These are phyloP conservation scores for Galerucella calmariensis DNA, from an alignment of 2,888 invertebrate genomes.

Conservation along the genomic window DNA sequence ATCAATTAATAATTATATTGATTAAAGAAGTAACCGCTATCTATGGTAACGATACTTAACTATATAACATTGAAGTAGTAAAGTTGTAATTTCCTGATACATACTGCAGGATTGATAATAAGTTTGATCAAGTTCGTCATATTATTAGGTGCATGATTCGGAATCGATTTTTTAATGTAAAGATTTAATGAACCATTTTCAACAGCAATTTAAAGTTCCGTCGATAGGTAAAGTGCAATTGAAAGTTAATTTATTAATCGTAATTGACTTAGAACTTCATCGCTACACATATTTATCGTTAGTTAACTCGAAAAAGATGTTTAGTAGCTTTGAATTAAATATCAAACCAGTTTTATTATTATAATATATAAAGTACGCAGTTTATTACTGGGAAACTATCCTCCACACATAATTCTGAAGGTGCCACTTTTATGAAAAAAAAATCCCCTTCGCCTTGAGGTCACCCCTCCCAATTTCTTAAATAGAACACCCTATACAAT, in stretches of 20 bases:
- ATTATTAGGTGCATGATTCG: slow-evolving; percentile 20
- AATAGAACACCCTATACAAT: too few species aligned
- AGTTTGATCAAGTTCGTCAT: slow-evolving; percentile 27
- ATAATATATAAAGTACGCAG: too few species aligned
- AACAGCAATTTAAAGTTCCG: slow-evolving; percentile 18
- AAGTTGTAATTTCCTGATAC: slow-evolving; percentile 20
- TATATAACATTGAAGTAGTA: slow-evolving; percentile 14
- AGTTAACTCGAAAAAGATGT: too few species aligned
- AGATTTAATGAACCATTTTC: slow-evolving; percentile 27
- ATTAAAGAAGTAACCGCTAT: slow-evolving; percentile 28
- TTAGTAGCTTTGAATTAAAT: too few species aligned
- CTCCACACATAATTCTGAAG: too few species aligned
- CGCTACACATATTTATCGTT: too few species aligned
- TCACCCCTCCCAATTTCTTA: too few species aligned
- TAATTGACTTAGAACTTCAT: neutral
- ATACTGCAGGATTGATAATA: slow-evolving; percentile 31
- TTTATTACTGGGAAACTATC: too few species aligned
- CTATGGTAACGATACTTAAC: slow-evolving; percentile 26
- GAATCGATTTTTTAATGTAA: slow-evolving; percentile 27
- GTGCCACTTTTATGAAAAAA: too few species aligned
- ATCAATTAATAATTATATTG: slow-evolving; percentile 41
- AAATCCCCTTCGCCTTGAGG: too few species aligned
- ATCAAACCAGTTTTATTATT: too few species aligned
- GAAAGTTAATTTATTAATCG: slow-evolving; percentile 12
- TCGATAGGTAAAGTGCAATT: neutral